A percentile compares a stretch with the other conserved stretches of the same genome.
Evolutionary conservation across 2,888 invertebrate species (phyloP).

Genomic region (Torymus aiolomorphi): DNA sequence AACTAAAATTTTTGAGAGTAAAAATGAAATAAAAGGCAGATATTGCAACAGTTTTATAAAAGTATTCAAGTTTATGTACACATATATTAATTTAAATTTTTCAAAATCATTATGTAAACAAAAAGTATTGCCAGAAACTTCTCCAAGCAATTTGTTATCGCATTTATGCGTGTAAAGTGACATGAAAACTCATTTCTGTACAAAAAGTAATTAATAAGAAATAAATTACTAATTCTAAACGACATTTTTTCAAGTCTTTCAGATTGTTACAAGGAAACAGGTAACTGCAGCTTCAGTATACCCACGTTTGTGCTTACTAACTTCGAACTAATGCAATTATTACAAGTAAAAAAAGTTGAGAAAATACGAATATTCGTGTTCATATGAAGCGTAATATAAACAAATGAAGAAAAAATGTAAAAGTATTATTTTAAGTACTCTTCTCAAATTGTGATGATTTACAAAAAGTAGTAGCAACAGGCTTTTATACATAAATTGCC

Average conservation of each 20-base stretch:
- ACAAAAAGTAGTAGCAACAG: conserved; percentile 26
- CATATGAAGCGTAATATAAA: conserved; percentile 22
- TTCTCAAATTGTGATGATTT: conserved; percentile 15
- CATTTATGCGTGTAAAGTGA: conserved; percentile 27
- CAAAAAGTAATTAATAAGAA: conserved; percentile 16
- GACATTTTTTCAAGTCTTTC: conserved; percentile 42
- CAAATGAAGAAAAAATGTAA: conserved; percentile 9
- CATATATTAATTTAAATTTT: no score
- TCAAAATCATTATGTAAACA: no score
- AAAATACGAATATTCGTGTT: conserved; percentile 35
- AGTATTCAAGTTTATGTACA: no score
- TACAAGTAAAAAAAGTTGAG: conserved; percentile 29
- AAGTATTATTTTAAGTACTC: conserved; percentile 50
- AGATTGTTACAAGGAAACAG: conserved; percentile 36
- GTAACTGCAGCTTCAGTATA: conserved; percentile 41
- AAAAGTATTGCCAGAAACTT: not conserved
- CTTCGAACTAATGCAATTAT: conserved; percentile 46
- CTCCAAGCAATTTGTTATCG: conserved; percentile 23
- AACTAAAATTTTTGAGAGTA: no score
- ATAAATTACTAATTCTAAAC: conserved; percentile 49
- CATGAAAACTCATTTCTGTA: conserved; percentile 6
- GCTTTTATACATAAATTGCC: conserved; percentile 23
- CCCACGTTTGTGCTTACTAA: conserved; percentile 57
- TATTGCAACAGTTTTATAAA: no score
- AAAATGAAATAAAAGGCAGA: no score